Base-by-base conservation (phyloP, 2,797 vertebrate genomes). In the Peromyscus attwateri region DNA sequence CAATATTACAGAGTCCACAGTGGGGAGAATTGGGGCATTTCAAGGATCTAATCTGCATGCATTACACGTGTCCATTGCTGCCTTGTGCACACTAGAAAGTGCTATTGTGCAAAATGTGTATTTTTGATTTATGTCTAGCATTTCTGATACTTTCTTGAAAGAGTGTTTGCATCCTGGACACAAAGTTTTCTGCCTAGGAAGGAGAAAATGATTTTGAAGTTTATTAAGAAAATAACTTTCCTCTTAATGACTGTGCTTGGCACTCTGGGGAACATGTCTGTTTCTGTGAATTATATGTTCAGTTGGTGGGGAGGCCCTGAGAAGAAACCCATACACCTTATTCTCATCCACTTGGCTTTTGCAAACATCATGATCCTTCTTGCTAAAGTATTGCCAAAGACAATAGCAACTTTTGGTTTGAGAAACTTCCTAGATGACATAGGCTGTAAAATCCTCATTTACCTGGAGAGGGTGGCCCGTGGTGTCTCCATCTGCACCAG, bases 331-430 rank as follows among this genome's bases (percentile, higher is more conserved):
- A 23, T 17, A 17, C 19, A 57, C 16, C 16, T 96, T 19, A 40
- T 87, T 55, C n/a, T 73, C n/a, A 49, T 73, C 70, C 90, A 96
- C 2, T 60, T 87, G 76, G 46, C 7, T 77, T 83, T 95, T 21
- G 10, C 82, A 87, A 92, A 95, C 55, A 76, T 73, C 12, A 21
- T 82, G 19, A 43, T 75, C 0, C 92, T 92, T 37, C 73, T 81
- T 46, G 40, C 49, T 25, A 87, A 82, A 43, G 60, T 25, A 40
- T 34, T 57, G 1, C 3, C 13, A 43, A 64, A 13, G 52, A 64
- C 43, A 73, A 8, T 46, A 23, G 37, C 1, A 19, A 16, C 2
- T n/a, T 77, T 66, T 6, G 52, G 52, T 29, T 52, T 83, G 49
- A 23, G 1, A 77, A 83, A 91, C 34, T 27, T 88, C 9, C 77